Percentiles rank a stretch among this genome's conserved stretches.
These are phyloP conservation scores for Shinisaurus crocodilurus DNA, from an alignment of 2,113 vertebrate species.

Conservation along the genomic window DNA sequence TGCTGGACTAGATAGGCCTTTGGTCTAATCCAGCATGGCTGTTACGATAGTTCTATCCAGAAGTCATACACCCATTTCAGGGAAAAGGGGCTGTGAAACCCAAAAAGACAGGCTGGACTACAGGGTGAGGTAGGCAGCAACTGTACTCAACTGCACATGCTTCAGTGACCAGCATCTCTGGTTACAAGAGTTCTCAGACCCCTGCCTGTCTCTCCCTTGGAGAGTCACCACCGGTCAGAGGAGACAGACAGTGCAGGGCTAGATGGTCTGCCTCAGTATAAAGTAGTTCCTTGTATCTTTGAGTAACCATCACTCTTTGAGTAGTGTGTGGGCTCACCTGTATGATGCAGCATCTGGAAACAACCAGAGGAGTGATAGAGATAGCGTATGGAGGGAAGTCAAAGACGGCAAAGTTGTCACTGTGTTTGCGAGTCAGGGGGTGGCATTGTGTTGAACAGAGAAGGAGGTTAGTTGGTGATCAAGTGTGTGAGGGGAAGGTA, in stretches of 20 bases:
- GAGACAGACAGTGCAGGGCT: not conserved
- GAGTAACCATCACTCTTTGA: not conserved
- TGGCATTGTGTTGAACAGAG: not conserved
- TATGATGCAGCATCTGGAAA: too few species aligned
- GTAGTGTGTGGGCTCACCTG: not conserved
- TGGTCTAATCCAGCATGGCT: not conserved
- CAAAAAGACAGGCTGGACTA: not conserved
- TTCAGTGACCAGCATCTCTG: not conserved
- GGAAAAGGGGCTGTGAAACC: not conserved
- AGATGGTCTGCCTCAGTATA: not conserved
- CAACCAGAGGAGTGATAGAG: accelerated
- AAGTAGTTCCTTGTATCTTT: accelerated
- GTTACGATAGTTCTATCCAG: not conserved
- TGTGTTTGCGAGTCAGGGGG: accelerated
- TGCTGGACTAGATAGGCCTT: too few species aligned
- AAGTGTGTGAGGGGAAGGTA: not conserved
- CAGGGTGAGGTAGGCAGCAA: too few species aligned
- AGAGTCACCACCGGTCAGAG: too few species aligned
- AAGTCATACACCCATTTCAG: not conserved
- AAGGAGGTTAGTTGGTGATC: not conserved
- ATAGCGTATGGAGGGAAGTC: accelerated
- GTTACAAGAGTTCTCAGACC: too few species aligned
- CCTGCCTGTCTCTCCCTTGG: not conserved
- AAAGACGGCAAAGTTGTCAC: accelerated
- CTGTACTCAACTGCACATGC: not conserved